These are phyloP conservation scores for Jacana jacana DNA, from an alignment of 2,113 vertebrate species.

Conservation along the genomic window DNA sequence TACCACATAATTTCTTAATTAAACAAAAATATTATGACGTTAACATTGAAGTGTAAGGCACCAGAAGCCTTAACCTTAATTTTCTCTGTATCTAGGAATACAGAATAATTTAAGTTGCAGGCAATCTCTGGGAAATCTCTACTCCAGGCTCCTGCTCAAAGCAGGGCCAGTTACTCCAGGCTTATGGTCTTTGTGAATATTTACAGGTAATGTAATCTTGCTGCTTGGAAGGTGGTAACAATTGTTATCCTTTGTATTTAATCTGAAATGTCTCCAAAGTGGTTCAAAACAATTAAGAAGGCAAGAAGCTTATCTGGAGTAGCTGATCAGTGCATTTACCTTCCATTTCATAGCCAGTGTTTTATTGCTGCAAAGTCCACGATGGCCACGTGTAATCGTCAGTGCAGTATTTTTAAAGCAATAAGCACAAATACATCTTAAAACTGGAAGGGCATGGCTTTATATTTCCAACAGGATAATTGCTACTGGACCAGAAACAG, in stretches of 20 bases:
- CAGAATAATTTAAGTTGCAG: neutral
- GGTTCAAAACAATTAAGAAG: neutral
- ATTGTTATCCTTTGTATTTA: neutral
- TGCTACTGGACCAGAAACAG: neutral
- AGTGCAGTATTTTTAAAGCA: neutral
- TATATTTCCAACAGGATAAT: neutral
- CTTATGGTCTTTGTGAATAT: neutral
- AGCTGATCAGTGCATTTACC: neutral
- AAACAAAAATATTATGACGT: no score
- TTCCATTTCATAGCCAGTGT: neutral
- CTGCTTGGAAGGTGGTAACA: neutral
- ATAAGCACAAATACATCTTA: neutral
- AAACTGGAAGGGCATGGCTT: neutral
- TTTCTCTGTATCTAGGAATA: neutral
- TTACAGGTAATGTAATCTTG: neutral
- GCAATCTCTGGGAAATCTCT: neutral
- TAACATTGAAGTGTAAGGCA: no score
- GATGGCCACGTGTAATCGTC: neutral
- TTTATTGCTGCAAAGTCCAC: neutral
- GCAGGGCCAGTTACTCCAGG: neutral
- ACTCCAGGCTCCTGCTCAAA: neutral
- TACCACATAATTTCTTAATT: neutral
- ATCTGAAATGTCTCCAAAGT: neutral
- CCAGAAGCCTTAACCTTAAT: no score
- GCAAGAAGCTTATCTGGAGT: neutral